These are phyloP conservation scores for Nyctibius grandis DNA, from an alignment of 2,797 vertebrate species.

Conservation along the genomic window DNA sequence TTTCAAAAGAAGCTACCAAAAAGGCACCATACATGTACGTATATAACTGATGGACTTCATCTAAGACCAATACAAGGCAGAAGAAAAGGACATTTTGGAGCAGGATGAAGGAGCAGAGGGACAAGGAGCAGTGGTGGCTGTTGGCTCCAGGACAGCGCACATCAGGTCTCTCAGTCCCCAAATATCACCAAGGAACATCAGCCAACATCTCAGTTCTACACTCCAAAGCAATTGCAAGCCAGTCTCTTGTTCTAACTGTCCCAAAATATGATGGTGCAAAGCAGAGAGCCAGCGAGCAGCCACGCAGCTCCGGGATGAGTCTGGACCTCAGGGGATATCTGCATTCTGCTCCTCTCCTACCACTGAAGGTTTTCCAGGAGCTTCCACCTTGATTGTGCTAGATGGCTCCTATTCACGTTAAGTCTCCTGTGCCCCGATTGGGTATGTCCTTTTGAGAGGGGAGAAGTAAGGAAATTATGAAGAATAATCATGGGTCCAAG, in stretches of 20 bases:
- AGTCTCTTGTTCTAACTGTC: neutral
- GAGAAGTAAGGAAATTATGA: neutral
- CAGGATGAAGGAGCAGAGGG: neutral
- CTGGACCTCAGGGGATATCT: neutral
- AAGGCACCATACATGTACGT: neutral
- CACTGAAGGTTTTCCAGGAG: neutral
- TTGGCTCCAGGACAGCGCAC: neutral
- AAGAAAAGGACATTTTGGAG: neutral
- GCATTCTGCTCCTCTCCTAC: neutral
- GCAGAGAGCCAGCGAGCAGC: neutral
- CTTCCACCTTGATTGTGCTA: neutral
- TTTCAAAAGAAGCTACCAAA: constrained; percentile 18
- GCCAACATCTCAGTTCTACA: neutral
- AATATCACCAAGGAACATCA: neutral
- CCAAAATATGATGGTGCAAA: neutral
- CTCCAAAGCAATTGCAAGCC: neutral
- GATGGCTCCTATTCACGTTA: constrained; percentile 8
- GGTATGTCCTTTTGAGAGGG: constrained; percentile 21
- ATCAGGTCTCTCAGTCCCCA: neutral
- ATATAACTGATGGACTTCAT: neutral
- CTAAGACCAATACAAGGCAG: constrained; percentile 1
- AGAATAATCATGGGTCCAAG: neutral
- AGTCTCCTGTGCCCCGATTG: constrained; percentile 11
- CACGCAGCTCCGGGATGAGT: neutral
- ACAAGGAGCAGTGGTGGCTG: neutral